A percentile compares a stretch with the other conserved stretches of the same genome.
Evolutionary conservation across 2,797 vertebrate genomes (phyloP).

Genomic region (Argyrosomus regius): DNA sequence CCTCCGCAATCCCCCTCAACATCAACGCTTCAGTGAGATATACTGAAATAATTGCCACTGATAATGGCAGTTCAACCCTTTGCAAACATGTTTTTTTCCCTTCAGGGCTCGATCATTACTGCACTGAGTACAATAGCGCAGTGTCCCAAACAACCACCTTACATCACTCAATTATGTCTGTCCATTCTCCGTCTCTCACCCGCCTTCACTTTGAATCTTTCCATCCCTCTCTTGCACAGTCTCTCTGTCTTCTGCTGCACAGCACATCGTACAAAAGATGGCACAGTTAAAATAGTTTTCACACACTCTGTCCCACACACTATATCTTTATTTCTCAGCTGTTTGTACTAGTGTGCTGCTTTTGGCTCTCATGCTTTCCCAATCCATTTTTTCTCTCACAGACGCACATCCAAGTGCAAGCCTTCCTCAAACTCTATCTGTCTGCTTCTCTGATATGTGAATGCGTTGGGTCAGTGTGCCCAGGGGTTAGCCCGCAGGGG

Average conservation of each 20-base stretch:
- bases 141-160: slow-evolving; percentile 50
- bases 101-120: slow-evolving; percentile 64
- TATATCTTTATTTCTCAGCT: slow-evolving; percentile 56
- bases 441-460: slow-evolving; percentile 77
- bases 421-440: slow-evolving; percentile 60
- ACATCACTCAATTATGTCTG: slow-evolving; percentile 60
- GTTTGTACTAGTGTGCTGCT: slow-evolving; percentile 32
- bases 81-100: slow-evolving; percentile 55
- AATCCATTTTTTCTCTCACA: slow-evolving; percentile 46
- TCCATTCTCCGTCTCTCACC: slow-evolving; percentile 36
- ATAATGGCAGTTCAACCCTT: slow-evolving; percentile 63
- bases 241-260: slow-evolving; percentile 17
- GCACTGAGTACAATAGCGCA: slow-evolving; percentile 48
- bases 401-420: slow-evolving; percentile 55
- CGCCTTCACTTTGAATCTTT: slow-evolving; percentile 32
- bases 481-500: slow-evolving; percentile 67
- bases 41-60: slow-evolving; percentile 70
- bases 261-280: slow-evolving; percentile 27
- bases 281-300: slow-evolving; percentile 45
- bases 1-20: slow-evolving; percentile 34
- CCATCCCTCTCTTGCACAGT: slow-evolving; percentile 8
- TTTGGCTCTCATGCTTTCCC: slow-evolving; percentile 46
- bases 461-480: slow-evolving; percentile 77
- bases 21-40: slow-evolving; percentile 54
- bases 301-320: slow-evolving; percentile 8